A percentile compares a stretch with the other conserved stretches of the same genome.
phyloP scores from a whole-genome alignment of 1,140 invertebrate genomes.

The Calosoma granatense region DNA sequence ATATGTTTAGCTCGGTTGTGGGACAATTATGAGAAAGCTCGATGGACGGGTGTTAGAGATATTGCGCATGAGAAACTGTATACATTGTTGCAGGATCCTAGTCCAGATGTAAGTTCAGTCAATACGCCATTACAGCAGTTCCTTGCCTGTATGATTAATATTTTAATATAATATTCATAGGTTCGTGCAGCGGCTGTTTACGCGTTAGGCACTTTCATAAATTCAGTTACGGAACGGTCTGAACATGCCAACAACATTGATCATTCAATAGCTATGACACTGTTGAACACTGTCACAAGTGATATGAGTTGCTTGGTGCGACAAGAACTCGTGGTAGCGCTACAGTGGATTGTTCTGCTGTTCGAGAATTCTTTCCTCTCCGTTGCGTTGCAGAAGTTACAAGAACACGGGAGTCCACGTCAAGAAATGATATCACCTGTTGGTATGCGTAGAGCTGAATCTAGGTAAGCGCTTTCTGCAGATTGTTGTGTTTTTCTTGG shows the following conservation, averaged over 20 bases:
- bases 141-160: background rate
- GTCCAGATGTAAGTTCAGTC: slow-evolving; percentile 60
- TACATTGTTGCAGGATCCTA: slow-evolving; percentile 62
- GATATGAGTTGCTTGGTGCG: slow-evolving; percentile 86
- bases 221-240: slow-evolving; percentile 65
- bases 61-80: slow-evolving; percentile 91
- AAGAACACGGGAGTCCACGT: slow-evolving; percentile 34
- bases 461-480: too few relatives aligned
- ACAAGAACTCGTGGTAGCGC: slow-evolving; percentile 64
- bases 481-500: too few relatives aligned
- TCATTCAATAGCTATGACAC: slow-evolving; percentile 77
- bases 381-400: slow-evolving; percentile 64
- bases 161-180: slow-evolving; percentile 31
- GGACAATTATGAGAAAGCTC: slow-evolving; percentile 85
- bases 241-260: slow-evolving; percentile 89
- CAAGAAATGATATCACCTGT: slow-evolving; percentile 39
- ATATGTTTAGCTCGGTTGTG: slow-evolving; percentile 89
- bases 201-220: slow-evolving; percentile 89
- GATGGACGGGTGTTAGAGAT: slow-evolving; percentile 94
- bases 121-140: background rate
- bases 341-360: slow-evolving; percentile 83
- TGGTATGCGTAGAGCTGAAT: slow-evolving; percentile 20
- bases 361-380: slow-evolving; percentile 85
- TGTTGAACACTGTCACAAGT: slow-evolving; percentile 63
- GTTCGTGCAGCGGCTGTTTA: slow-evolving; percentile 84